A percentile compares a stretch with the other conserved stretches of the same genome.
Conservation (phyloP, 2,797 vertebrate genomes). For the Spinibarbus caldwelli region DNA sequence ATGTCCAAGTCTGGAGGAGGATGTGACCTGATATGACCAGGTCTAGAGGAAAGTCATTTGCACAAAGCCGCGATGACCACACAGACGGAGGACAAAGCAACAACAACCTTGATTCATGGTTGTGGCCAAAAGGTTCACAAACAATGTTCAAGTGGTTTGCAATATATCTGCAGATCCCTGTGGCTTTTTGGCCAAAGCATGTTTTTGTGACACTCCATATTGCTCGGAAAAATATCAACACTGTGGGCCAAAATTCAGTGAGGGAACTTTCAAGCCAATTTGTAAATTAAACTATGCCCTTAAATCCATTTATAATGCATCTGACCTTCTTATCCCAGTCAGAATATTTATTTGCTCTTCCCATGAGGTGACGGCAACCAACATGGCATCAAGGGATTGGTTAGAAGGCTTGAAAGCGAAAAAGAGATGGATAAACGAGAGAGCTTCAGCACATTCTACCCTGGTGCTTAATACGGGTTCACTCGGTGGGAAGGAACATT, state of each 20-base stretch:
- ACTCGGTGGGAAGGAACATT: slow-evolving; percentile 85
- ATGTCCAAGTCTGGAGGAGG: slow-evolving; percentile 26
- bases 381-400: slow-evolving; percentile 29
- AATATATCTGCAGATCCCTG: slow-evolving; percentile 35
- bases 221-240: slow-evolving; percentile 39
- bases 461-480: slow-evolving; percentile 91
- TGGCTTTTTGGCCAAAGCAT: slow-evolving; percentile 41
- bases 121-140: slow-evolving; percentile 48
- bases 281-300: slow-evolving; percentile 45
- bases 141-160: slow-evolving; percentile 35
- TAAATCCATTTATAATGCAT: slow-evolving; percentile 43
- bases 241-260: slow-evolving; percentile 2
- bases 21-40: slow-evolving; percentile 73
- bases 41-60: slow-evolving; percentile 37
- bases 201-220: slow-evolving; percentile 41
- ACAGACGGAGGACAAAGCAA: slow-evolving; percentile 72
- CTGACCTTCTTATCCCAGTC: slow-evolving; percentile 21
- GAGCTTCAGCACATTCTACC: slow-evolving; percentile 72
- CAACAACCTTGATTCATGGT: slow-evolving; percentile 53
- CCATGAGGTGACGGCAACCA: background rate
- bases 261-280: slow-evolving; percentile 20
- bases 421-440: slow-evolving; percentile 71
- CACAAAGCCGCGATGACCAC: slow-evolving; percentile 69
- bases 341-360: slow-evolving; percentile 38
- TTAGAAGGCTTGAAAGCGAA: slow-evolving; percentile 24